These are phyloP conservation scores for Rhodinocichla rosea DNA, from an alignment of 2,113 vertebrate species.

Conservation along the genomic window DNA sequence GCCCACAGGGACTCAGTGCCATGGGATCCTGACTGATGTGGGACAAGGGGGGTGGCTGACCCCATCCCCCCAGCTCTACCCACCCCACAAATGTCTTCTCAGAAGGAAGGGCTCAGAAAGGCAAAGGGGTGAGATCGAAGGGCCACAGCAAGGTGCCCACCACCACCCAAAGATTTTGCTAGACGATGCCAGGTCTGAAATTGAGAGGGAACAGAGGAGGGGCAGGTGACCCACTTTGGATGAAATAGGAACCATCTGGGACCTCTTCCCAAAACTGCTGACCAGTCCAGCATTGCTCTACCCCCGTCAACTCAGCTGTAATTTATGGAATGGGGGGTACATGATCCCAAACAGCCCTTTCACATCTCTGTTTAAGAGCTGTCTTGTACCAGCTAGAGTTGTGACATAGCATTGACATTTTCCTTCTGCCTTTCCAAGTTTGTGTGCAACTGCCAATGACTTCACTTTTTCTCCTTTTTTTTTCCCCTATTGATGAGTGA, in stretches of 20 bases:
- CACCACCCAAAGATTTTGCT: background rate
- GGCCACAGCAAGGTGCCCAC: fast-evolving
- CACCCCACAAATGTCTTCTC: background rate
- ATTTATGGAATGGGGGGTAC: slow-evolving; percentile 44
- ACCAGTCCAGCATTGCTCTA: background rate
- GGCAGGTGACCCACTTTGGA: slow-evolving; percentile 37
- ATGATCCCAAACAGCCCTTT: slow-evolving; percentile 54
- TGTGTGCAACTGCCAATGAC: background rate
- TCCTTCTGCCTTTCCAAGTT: slow-evolving; percentile 19
- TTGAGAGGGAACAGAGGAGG: background rate
- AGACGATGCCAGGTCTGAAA: background rate
- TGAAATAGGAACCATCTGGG: slow-evolving; percentile 38
- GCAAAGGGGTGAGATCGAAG: background rate
- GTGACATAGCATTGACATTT: slow-evolving; percentile 45
- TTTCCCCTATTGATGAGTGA: background rate
- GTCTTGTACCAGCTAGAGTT: slow-evolving; percentile 22
- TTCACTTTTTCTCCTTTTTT: background rate
- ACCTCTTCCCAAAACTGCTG: background rate
- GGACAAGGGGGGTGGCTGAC: fast-evolving
- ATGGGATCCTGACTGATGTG: fast-evolving
- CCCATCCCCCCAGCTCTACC: fast-evolving
- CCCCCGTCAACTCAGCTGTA: background rate
- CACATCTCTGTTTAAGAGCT: slow-evolving; percentile 46
- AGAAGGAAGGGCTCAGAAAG: background rate
- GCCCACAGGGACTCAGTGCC: background rate